Percentiles rank a stretch among this genome's conserved stretches.
Evolutionary conservation across 1,140 invertebrate species (phyloP).

Genomic region (Euwallacea fornicatus): DNA sequence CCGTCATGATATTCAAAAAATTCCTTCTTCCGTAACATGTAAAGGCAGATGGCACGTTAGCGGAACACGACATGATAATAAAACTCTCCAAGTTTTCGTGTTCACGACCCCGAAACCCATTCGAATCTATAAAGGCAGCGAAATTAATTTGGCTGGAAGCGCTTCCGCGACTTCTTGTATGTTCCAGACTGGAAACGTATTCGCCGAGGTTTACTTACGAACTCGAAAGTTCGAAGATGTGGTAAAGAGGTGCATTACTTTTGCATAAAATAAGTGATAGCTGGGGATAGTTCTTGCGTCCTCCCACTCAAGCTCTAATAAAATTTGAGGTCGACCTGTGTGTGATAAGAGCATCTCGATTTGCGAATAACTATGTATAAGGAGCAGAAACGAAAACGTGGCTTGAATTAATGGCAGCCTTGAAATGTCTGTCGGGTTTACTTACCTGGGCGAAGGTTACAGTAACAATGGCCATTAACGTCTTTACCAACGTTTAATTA

Average conservation of each 20-base stretch:
- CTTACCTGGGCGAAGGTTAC: slow-evolving; percentile 20
- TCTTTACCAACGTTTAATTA: slow-evolving; percentile 17
- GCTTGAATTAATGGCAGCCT: slow-evolving; percentile 17
- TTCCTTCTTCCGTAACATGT: background rate
- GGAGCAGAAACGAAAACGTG: slow-evolving; percentile 7
- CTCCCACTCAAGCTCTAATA: too few relatives aligned
- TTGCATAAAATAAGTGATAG: too few relatives aligned
- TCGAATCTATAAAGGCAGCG: slow-evolving; percentile 31
- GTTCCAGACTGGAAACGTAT: background rate
- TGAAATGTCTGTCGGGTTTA: slow-evolving; percentile 18
- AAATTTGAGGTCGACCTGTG: too few relatives aligned
- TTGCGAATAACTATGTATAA: slow-evolving; percentile 6
- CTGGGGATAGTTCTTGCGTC: too few relatives aligned
- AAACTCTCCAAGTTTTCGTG: slow-evolving; percentile 32
- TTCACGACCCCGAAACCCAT: slow-evolving; percentile 31
- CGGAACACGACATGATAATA: slow-evolving; percentile 24
- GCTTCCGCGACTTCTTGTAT: slow-evolving; percentile 22
- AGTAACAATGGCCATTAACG: slow-evolving; percentile 15
- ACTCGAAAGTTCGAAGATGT: too few relatives aligned
- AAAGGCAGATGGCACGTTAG: slow-evolving; percentile 8
- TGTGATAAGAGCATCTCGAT: background rate
- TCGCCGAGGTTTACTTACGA: background rate
- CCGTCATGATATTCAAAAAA: too few relatives aligned
- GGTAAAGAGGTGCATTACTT: too few relatives aligned
- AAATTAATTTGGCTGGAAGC: slow-evolving; percentile 27